phyloP scores from a whole-genome alignment of 2,888 invertebrate genomes.

The Megamerina dolium region DNA sequence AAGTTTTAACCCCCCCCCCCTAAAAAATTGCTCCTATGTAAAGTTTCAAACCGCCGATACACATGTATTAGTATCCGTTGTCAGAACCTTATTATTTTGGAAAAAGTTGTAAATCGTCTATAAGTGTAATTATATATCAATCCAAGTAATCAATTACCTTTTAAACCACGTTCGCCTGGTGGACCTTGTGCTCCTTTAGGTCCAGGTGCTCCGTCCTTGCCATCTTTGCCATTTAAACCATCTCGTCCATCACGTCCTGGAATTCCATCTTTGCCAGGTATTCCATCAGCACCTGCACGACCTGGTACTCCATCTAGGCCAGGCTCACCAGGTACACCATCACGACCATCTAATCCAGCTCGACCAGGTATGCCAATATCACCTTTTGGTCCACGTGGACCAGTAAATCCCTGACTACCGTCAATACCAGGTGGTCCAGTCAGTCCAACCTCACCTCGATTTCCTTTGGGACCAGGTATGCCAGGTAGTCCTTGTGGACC shows the following conservation, averaged over 20 bases:
- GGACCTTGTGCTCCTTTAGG: constrained; percentile 63
- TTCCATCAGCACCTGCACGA: constrained; percentile 77
- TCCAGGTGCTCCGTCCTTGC: constrained; percentile 57
- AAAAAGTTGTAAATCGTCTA: too few species aligned
- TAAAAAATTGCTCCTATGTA: too few species aligned
- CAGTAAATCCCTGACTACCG: constrained; percentile 37
- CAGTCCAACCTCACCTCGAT: constrained; percentile 61
- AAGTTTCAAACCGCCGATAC: too few species aligned
- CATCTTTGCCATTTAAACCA: constrained; percentile 61
- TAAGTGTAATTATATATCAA: too few species aligned
- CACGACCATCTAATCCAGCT: constrained; percentile 75
- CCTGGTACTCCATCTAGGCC: constrained; percentile 77
- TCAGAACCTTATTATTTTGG: too few species aligned
- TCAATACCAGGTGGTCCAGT: constrained; percentile 60
- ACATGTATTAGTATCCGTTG: too few species aligned
- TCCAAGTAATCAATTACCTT: too few species aligned
- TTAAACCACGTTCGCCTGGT: constrained; percentile 66
- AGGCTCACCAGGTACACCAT: constrained; percentile 86
- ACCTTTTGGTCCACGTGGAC: constrained; percentile 47
- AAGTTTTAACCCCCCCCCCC: too few species aligned
- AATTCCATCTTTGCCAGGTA: constrained; percentile 68
- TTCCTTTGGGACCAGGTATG: constrained; percentile 65
- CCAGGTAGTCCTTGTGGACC: constrained; percentile 52
- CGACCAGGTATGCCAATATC: constrained; percentile 62
- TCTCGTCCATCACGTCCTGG: constrained; percentile 55